Percentiles rank a stretch among this genome's conserved stretches.
Evolutionary conservation across 1,140 invertebrate species (phyloP).

Genomic region (Papilio polytes): DNA sequence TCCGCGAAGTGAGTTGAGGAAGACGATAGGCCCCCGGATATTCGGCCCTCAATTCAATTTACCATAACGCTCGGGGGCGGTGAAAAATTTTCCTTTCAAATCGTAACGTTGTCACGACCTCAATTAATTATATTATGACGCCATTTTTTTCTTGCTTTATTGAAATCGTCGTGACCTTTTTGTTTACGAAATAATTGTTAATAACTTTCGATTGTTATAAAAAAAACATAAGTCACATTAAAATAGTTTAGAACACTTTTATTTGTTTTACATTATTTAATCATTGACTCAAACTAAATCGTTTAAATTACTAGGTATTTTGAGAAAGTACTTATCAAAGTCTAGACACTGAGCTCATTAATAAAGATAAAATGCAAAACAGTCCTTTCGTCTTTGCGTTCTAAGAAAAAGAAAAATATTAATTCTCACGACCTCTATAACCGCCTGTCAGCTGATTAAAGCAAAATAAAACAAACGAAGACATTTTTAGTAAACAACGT

Average conservation of each 20-base stretch:
- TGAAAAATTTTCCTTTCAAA: conserved; percentile 72
- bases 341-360: conserved; percentile 8
- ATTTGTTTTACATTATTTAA: neutral
- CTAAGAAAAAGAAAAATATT: conserved; percentile 2
- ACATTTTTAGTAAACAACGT: neutral
- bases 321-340: neutral
- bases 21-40: conserved; percentile 50
- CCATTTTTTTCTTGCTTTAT: conserved; percentile 50
- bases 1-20: conserved; percentile 46
- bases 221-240: neutral
- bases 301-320: neutral
- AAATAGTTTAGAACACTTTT: neutral
- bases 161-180: conserved; percentile 39
- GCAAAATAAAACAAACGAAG: conserved; percentile 3
- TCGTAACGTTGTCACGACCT: conserved; percentile 66
- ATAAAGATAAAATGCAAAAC: conserved; percentile 7
- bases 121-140: conserved; percentile 70
- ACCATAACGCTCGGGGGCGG: conserved; percentile 61
- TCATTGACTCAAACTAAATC: neutral
- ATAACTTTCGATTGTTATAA: neutral
- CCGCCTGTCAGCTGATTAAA: neutral
- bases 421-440: neutral
- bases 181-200: conserved; percentile 14
- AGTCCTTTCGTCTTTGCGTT: neutral
- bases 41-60: conserved; percentile 74